Percentiles rank a stretch among this genome's conserved stretches.
Evolutionary conservation across 2,113 vertebrate species (phyloP).

Genomic region (Sprattus sprattus): DNA sequence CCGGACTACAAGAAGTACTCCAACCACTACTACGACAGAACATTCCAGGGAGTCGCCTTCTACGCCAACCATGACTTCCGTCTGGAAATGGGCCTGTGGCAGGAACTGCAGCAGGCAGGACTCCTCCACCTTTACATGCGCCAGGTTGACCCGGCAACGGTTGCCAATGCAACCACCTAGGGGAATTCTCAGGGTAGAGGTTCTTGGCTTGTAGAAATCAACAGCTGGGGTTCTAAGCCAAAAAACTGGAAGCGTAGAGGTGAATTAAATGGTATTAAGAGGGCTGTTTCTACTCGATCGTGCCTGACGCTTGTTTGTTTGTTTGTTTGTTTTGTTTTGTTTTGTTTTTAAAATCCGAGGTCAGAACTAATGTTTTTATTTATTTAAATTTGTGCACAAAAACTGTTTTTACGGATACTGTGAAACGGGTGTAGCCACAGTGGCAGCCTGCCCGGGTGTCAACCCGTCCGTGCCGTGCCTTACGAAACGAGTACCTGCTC

Average conservation of each 20-base stretch:
- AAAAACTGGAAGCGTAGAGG: neutral
- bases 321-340: neutral
- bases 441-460: neutral
- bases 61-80: constrained; percentile 73
- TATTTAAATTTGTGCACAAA: neutral
- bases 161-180: neutral
- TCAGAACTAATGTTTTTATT: neutral
- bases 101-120: constrained; percentile 63
- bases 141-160: constrained; percentile 23
- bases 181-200: neutral
- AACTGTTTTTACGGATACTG: neutral
- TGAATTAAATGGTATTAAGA: neutral
- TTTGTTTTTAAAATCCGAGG: neutral
- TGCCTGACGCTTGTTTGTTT: neutral
- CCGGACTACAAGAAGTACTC: constrained; percentile 71
- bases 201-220: neutral
- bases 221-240: neutral
- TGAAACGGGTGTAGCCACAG: neutral
- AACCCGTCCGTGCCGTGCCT: neutral
- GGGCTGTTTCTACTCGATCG: neutral
- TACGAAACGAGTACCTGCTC: neutral
- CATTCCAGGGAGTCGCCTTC: constrained; percentile 54
- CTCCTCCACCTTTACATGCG: constrained; percentile 71
- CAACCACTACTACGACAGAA: constrained; percentile 73
- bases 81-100: constrained; percentile 73